Evolutionary conservation across 2,113 vertebrate species (phyloP).

Genomic region (Lontra canadensis): DNA sequence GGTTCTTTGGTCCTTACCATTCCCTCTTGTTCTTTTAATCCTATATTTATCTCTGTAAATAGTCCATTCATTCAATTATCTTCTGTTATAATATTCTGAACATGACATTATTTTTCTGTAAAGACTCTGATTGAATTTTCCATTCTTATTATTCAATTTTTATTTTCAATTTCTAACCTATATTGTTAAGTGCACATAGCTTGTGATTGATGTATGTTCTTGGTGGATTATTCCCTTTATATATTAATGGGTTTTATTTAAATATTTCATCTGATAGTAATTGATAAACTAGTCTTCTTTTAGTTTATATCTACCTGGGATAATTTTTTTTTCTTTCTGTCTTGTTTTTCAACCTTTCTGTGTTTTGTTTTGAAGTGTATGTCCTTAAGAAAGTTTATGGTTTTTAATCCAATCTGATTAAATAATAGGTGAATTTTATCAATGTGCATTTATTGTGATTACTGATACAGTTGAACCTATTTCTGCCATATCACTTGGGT

Average conservation of each 20-base stretch:
- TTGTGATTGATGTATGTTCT: neutral
- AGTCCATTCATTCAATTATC: neutral
- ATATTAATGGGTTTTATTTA: neutral
- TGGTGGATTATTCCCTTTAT: neutral
- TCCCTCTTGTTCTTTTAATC: neutral
- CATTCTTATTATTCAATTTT: neutral
- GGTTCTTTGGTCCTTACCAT: neutral
- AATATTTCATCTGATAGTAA: slow-evolving; percentile 2
- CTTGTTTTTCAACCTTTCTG: neutral
- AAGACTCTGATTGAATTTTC: neutral
- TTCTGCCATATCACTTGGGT: slow-evolving; percentile 19
- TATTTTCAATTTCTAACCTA: neutral
- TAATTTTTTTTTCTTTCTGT: neutral
- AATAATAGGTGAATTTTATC: neutral
- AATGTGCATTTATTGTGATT: neutral
- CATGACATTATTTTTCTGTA: neutral
- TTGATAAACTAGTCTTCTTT: neutral
- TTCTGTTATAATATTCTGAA: neutral
- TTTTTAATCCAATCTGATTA: slow-evolving; percentile 12
- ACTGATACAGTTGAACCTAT: neutral
- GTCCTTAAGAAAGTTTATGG: neutral
- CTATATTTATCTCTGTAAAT: neutral
- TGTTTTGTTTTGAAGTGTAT: neutral
- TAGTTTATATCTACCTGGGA: neutral
- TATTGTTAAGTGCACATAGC: neutral